Evolutionary conservation across 2,888 invertebrate genomes (phyloP), one percentile per base, ranked within the genome.

Genomic region (Chloroclystis v-ata): DNA sequence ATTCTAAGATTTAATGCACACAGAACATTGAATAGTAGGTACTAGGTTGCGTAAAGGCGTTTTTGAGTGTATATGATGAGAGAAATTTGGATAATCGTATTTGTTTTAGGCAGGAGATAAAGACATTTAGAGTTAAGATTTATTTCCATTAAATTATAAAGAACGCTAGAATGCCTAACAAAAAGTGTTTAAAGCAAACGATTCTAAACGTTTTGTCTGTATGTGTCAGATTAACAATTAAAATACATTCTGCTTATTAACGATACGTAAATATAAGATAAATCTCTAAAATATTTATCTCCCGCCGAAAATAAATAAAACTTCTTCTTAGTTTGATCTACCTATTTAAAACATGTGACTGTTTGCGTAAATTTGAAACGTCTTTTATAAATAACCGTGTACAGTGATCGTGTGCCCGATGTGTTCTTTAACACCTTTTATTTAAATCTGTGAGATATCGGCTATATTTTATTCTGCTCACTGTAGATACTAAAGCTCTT

Each of bases 1-100:
- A 82, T 76, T 72, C 85, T 86, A 87, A 77, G 72, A 80, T 75
- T 75, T 72, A 78, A 81, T 82, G 79, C 86, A 85, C 85, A 84
- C 83, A 71, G 79, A 84, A 79, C 69, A 75, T 79, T 77, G 69
- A 76, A 56, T 69, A 43, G n/a, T 49, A 51, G 43, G 52, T 66
- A 71, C 76, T 82, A 78, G 65, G 67, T 75, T 75, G 71, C 74
- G 66, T 71, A 70, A 72, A 79, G 75, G 58, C 60, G 57, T 60
- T 60, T 20, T 62, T 59, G 52, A 59, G 55, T 61, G 57, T 54
- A 55, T 57, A 56, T 56, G 55, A 55, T 57, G 53, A 56, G 57
- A 59, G 55, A 58, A 60, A 60, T 61, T 39, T 52, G 5, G 5
- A 4, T 56, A 59, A 58, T 57, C 54, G 58, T 41, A 20, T 38